Evolutionary conservation across 2,888 invertebrate species (phyloP).

Genomic region (Cheilosia vernalis): DNA sequence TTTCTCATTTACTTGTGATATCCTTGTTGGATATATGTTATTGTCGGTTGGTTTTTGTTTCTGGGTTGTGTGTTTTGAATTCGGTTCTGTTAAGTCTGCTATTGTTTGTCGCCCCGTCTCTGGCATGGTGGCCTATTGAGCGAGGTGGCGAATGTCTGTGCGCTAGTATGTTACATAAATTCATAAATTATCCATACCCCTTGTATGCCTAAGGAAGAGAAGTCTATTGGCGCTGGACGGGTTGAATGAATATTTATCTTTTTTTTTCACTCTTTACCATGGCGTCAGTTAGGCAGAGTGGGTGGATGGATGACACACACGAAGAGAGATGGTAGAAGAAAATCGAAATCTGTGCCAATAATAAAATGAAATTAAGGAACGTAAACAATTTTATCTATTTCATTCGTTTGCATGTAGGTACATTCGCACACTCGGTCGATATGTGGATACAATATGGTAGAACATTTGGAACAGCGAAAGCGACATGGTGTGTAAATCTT

Average conservation of each 20-base stretch:
- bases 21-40: conserved; percentile 38
- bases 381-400: conserved; percentile 70
- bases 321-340: conserved; percentile 31
- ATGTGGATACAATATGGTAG: background rate
- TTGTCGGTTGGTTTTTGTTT: conserved; percentile 45
- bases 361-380: conserved; percentile 75
- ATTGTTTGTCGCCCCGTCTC: conserved; percentile 47
- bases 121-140: conserved; percentile 66
- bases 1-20: conserved; percentile 63
- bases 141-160: conserved; percentile 61
- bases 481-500: conserved; percentile 57
- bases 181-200: conserved; percentile 68
- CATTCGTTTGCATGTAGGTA: conserved; percentile 24
- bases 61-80: conserved; percentile 32
- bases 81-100: conserved; percentile 48
- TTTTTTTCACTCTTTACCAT: conserved; percentile 13
- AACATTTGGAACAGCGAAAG: background rate
- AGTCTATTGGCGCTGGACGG: conserved; percentile 34
- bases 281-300: conserved; percentile 70
- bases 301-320: conserved; percentile 36
- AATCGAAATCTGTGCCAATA: conserved; percentile 74
- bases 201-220: background rate
- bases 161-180: conserved; percentile 68
- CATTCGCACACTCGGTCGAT: background rate
- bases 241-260: conserved; percentile 29